Conservation (phyloP, 2,888 invertebrate species). For the Melanotus villosus region DNA sequence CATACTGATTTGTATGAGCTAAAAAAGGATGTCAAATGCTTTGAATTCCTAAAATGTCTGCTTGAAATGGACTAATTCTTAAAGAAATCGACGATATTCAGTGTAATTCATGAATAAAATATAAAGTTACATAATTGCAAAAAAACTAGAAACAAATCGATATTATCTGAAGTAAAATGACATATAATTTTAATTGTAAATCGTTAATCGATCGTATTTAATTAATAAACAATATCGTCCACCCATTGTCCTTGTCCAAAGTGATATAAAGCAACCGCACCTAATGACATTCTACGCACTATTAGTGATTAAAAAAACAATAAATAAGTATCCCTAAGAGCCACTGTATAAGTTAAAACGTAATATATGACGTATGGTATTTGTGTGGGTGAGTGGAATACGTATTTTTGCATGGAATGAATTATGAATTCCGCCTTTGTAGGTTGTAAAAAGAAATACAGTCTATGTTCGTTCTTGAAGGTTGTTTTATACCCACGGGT, state of each 20-base stretch:
- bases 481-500: slow-evolving; percentile 40
- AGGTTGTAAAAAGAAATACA: slow-evolving; percentile 40
- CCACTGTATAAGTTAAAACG: slow-evolving; percentile 40
- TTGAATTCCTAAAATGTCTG: too few species aligned
- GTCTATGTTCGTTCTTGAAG: slow-evolving; percentile 37
- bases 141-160: background rate
- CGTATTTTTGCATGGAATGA: slow-evolving; percentile 47
- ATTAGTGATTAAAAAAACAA: too few species aligned
- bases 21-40: too few species aligned
- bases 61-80: too few species aligned
- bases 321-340: slow-evolving; percentile 30
- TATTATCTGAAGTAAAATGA: background rate
- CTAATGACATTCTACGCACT: slow-evolving; percentile 30
- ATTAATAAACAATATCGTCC: slow-evolving; percentile 26
- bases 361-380: slow-evolving; percentile 47
- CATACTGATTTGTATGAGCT: too few species aligned
- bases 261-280: slow-evolving; percentile 38
- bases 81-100: too few species aligned
- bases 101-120: too few species aligned
- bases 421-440: slow-evolving; percentile 49
- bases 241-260: slow-evolving; percentile 36
- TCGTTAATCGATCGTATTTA: slow-evolving; percentile 7
- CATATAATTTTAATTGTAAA: slow-evolving; percentile 1
- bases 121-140: background rate
- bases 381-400: slow-evolving; percentile 48